phyloP scores from a whole-genome alignment of 1,140 invertebrate genomes.

The Philopotamus ludificatus region DNA sequence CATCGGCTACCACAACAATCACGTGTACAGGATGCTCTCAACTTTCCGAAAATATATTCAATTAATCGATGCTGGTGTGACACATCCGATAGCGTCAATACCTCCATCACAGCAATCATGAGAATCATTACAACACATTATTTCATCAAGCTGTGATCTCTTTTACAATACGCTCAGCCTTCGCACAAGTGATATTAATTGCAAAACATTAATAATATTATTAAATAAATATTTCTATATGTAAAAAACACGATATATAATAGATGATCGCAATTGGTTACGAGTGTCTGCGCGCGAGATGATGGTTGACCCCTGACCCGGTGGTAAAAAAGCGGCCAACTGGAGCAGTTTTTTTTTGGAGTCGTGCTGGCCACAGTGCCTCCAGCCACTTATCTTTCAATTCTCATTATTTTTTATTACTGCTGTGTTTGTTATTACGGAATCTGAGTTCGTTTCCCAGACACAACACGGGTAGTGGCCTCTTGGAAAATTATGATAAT shows the following conservation, averaged over 20 bases:
- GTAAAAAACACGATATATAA: background rate
- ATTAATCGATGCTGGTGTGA: too few species aligned
- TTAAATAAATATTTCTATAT: too few species aligned
- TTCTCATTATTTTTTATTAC: slow-evolving; percentile 41
- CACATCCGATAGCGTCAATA: too few species aligned
- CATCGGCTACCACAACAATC: slow-evolving; percentile 5
- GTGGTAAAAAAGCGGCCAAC: slow-evolving; percentile 13
- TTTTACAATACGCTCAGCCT: too few species aligned
- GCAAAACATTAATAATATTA: too few species aligned
- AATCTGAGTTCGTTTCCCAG: background rate
- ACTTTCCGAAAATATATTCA: too few species aligned
- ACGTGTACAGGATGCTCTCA: background rate
- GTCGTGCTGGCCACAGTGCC: slow-evolving; percentile 30
- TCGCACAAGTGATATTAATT: too few species aligned
- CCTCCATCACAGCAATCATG: too few species aligned
- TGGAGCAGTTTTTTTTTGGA: slow-evolving; percentile 36
- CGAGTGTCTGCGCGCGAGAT: background rate
- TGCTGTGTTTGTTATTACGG: background rate
- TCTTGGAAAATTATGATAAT: background rate
- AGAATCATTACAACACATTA: too few species aligned
- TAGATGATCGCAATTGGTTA: background rate
- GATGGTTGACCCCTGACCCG: slow-evolving; percentile 30
- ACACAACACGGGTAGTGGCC: background rate
- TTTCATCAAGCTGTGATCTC: too few species aligned
- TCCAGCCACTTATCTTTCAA: slow-evolving; percentile 33